These are phyloP conservation scores for Cyclophora albipunctata DNA, from an alignment of 2,888 invertebrate species.

Conservation along the genomic window DNA sequence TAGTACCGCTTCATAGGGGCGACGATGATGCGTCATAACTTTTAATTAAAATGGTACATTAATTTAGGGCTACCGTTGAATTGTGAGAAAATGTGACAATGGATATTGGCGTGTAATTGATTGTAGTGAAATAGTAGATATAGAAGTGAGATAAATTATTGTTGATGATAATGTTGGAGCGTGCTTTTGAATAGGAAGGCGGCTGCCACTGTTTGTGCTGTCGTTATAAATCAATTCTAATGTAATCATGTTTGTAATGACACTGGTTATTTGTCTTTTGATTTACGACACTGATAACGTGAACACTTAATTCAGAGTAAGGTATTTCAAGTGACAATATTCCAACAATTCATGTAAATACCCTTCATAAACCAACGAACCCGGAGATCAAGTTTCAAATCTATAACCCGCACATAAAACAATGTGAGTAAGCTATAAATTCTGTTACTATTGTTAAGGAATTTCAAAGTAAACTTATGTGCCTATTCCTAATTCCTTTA, in stretches of 20 bases:
- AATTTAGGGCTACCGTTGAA: slow-evolving; percentile 45
- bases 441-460: too few relatives aligned
- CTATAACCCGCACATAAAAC: too few relatives aligned
- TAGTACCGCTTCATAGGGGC: slow-evolving; percentile 43
- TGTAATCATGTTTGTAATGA: slow-evolving; percentile 13
- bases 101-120: slow-evolving; percentile 59
- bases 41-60: slow-evolving; percentile 69
- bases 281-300: neutral
- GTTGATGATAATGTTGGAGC: slow-evolving; percentile 47
- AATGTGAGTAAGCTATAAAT: too few relatives aligned
- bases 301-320: slow-evolving; percentile 1
- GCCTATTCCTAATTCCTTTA: too few relatives aligned
- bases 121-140: slow-evolving; percentile 43
- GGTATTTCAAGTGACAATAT: slow-evolving; percentile 1
- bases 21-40: slow-evolving; percentile 63
- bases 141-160: slow-evolving; percentile 42
- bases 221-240: slow-evolving; percentile 18
- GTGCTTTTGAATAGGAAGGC: slow-evolving; percentile 35
- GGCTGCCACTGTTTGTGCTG: slow-evolving; percentile 26
- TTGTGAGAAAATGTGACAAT: slow-evolving; percentile 37
- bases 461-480: too few relatives aligned
- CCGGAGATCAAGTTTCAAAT: too few relatives aligned
- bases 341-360: neutral
- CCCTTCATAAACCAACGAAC: too few relatives aligned
- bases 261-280: too few relatives aligned